Base-by-base conservation (phyloP, 1,140 invertebrate species). In the Berghia stephanieae region DNA sequence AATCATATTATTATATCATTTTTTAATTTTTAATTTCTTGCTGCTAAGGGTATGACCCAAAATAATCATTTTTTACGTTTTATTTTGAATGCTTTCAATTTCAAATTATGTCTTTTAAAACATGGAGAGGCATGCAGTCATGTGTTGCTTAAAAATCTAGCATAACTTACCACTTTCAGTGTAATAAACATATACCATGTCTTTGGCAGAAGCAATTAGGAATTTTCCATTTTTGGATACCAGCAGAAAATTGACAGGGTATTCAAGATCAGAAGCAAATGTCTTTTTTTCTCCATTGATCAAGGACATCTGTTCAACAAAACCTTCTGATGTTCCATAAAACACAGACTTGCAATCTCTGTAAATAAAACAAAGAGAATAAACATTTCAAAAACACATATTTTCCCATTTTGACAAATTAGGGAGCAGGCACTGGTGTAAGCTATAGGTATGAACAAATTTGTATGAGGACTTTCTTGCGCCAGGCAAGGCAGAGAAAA, bases 281-380 rank as follows among this genome's bases (percentile, higher is more conserved):
- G 63, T 52, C 34, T 43, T 24, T 46, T 5, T 71, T 46, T 16
- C 13, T 10, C 57, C 69, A 16, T 13, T 16, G 13, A 36, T 68
- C 27, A 10, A 6, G 40, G 27, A 36, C 6, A 36, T 13, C 43
- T 38, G 13, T 31, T 44, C 18, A 43, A 80, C 44, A 27, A 77
- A 46, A 31, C 79, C 81, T 66, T 73, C 69, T 3, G 70, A 72
- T 21, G 55, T 79, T 34, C 74, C 71, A n/a, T 80, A 55, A 34
- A 77, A 77, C 1, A 74, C 77, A 21, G 42, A 21, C 31, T 74
- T 40, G 31, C 69, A 60, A 18, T 77, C 63, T 67, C 70, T 78
- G 36, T 18, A 49, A 69, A 78, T 43, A 3, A 63, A 63, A 63
- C n/a, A 8, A 72, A 18, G 18, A 72, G n/a, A 24, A n/a, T 8